Base-by-base conservation (phyloP, 2,797 vertebrate genomes). In the Anabas testudineus region DNA sequence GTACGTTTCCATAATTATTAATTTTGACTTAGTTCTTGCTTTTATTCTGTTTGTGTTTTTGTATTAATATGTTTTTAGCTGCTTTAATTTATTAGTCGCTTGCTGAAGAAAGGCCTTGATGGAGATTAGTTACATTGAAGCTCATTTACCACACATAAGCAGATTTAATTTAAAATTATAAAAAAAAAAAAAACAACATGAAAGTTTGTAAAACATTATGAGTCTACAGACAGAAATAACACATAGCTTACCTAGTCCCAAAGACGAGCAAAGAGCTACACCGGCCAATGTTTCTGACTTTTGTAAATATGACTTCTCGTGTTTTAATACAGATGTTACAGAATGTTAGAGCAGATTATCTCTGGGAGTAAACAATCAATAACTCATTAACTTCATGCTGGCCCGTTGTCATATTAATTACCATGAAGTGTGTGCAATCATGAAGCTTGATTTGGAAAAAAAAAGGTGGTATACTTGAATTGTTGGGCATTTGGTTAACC, bases 71-170 rank as follows among this genome's bases (percentile, higher is more conserved):
- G 83, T 89, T 90, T 88, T 91, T 89, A 91, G 83, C 80, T 84
- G 76, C 74, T 88, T 88, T 93, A 92, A 93, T 88, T 92, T 92
- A 92, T 93, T 92, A 88, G 90, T 87, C 14, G 78, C 87, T 86
- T 80, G 89, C 83, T 88, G 83, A 80, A 76, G 71, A 76, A 86
- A 78, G 71, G 71, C 71, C 77, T 74, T 64, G 81, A 83, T 65
- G 86, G 86, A 91, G 81, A 88, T 77, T 72, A 71, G 77, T 91
- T 90, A 90, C 78, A 42, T 4, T 43, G 59, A 80, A 65, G 65
- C 79, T 67, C 61, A 16, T 5, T 43, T 48, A 64, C 74, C 71
- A 64, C 54, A 58, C 78, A 81, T 79, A 68, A 67, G 59, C 72
- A 14, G 56, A 55, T 64, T 49, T 65, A 66, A 77, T 78, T 83